Conservation (phyloP, 2,113 vertebrate genomes). For the Circaetus cinerascens region DNA sequence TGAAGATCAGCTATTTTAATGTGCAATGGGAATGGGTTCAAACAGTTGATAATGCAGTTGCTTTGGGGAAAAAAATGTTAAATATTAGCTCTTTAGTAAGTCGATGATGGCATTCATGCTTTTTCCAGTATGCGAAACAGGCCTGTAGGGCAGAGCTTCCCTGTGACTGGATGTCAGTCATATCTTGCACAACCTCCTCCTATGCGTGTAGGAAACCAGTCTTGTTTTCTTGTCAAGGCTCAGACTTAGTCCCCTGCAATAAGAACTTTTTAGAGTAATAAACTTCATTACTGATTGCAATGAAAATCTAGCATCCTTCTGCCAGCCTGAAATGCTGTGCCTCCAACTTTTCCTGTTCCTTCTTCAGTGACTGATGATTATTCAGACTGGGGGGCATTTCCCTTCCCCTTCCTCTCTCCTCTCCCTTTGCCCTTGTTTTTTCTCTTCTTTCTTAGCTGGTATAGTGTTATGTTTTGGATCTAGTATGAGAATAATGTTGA, state of each 20-base stretch:
- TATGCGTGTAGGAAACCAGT: not conserved
- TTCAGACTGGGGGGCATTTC: conserved; percentile 21
- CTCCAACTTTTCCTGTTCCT: not conserved
- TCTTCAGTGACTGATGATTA: not conserved
- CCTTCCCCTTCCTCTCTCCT: conserved; percentile 17
- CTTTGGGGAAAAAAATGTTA: not conserved
- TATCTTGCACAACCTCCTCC: not conserved
- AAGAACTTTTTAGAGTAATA: not conserved
- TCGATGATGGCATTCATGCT: not conserved
- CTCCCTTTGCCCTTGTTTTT: conserved; percentile 64
- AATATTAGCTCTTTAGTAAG: not conserved
- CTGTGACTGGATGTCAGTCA: not conserved
- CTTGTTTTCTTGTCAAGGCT: not conserved
- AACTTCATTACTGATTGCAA: not conserved
- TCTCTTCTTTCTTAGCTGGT: conserved; percentile 80
- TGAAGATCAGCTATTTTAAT: not conserved
- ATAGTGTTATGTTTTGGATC: no score
- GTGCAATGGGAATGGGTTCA: not conserved
- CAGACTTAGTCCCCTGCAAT: not conserved
- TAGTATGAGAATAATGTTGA: no score
- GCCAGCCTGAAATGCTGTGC: not conserved
- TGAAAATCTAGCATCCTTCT: not conserved
- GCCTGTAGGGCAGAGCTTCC: not conserved
- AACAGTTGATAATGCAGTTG: not conserved
- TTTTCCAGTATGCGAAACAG: not conserved